Percentiles rank a stretch among this genome's conserved stretches.
These are phyloP conservation scores for Odontamblyopus lacepedii DNA, from an alignment of 2,797 vertebrate genomes.

Conservation along the genomic window DNA sequence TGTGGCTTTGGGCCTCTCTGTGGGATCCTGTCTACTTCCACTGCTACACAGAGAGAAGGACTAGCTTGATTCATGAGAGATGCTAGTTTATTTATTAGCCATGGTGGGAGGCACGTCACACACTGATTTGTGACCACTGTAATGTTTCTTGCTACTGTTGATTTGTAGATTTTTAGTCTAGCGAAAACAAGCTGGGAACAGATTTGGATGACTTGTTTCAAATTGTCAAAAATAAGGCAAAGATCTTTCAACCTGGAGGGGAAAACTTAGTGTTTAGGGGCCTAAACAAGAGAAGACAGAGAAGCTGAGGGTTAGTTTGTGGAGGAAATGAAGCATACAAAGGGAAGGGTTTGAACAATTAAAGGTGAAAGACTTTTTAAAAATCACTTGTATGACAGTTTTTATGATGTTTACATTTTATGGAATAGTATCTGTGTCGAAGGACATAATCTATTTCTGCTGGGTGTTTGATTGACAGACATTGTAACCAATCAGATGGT, in stretches of 20 bases:
- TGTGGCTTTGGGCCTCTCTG: slow-evolving; percentile 6
- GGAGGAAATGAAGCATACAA: no score
- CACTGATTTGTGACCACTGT: slow-evolving; percentile 2
- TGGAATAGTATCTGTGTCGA: no score
- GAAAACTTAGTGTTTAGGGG: neutral
- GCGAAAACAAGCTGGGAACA: neutral
- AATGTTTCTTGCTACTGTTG: slow-evolving; percentile 3
- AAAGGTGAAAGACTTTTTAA: no score
- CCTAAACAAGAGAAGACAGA: neutral
- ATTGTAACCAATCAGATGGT: no score
- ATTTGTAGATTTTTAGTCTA: neutral
- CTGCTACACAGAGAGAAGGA: neutral
- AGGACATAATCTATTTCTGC: no score
- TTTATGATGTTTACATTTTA: no score
- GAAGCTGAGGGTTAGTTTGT: no score
- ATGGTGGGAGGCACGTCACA: slow-evolving; percentile 6
- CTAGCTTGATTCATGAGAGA: neutral
- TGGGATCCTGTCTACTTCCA: neutral
- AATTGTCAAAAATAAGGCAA: neutral
- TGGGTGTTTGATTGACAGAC: no score
- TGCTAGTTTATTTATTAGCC: slow-evolving; percentile 9
- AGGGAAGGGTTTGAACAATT: no score
- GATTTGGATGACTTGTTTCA: neutral
- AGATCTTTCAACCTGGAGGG: neutral
- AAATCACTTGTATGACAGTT: no score